These are phyloP conservation scores for Leucania comma DNA, from an alignment of 2,888 invertebrate genomes.

Conservation along the genomic window DNA sequence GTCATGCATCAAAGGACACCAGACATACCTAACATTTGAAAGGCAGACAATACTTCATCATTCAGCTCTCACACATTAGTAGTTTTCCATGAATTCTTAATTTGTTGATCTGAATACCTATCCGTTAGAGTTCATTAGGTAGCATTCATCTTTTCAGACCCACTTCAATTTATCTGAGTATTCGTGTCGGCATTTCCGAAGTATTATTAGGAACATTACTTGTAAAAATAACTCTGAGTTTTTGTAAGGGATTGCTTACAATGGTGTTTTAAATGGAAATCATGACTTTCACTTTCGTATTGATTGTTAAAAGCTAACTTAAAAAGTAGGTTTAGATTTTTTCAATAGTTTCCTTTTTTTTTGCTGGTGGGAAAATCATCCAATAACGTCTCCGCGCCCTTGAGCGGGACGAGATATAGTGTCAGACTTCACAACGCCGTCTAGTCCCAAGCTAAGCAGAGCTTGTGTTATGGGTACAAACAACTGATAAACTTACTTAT, in stretches of 20 bases:
- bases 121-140: constrained; percentile 62
- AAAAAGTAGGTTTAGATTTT: no score
- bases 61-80: constrained; percentile 32
- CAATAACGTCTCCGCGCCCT: no score
- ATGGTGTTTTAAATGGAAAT: no score
- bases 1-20: constrained; percentile 8
- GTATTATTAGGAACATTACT: constrained; percentile 42
- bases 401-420: no score
- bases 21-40: constrained; percentile 8
- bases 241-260: not conserved
- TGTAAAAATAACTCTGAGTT: constrained; percentile 46
- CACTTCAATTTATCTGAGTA: constrained; percentile 65
- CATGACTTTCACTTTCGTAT: no score
- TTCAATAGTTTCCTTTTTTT: no score
- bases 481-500: no score
- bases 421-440: no score
- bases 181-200: constrained; percentile 63
- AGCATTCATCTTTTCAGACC: constrained; percentile 60
- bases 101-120: constrained; percentile 51
- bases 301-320: no score
- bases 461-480: no score
- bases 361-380: no score
- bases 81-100: constrained; percentile 56
- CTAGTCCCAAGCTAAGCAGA: no score
- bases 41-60: constrained; percentile 40